Evolutionary conservation across 2,113 vertebrate genomes (phyloP), one percentile per base, ranked within the genome.

Genomic region (Vireo altiloquus): DNA sequence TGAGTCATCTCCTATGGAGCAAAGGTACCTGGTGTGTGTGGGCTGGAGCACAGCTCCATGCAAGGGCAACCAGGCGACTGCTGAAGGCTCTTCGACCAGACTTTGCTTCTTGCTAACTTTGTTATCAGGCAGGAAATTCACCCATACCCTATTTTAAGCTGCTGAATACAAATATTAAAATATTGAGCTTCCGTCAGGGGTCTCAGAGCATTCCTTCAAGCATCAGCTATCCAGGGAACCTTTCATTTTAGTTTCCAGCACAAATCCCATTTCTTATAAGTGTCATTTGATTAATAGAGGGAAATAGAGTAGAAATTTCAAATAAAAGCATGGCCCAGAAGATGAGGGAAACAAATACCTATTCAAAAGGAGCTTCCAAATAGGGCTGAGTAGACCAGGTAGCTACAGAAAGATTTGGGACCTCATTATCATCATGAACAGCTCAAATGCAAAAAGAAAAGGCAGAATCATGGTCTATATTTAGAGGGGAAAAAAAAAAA

Each of bases 1-100:
- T 9, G 50, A 77, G 37, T 10, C 24, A 35, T 10, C 20, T 54
- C 37, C 53, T 11, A 1, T 0, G 0, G 35, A 78, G 24, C 27
- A 64, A 33, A 87, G 33, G 54, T 53, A 56, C 52, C 28, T 15
- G 0, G 1, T 3, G n/a, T 2, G 4, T 25, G 57, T 28, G 3
- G 56, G 69, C 69, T 85, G 86, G 21, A 78, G 82, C 69, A 59
- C 56, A 78, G 82, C 47, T 74, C 82, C 19, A 9, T 64, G 60
- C 42, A 44, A 53, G 66, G 53, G 42, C 79, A 75, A 13, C 76
- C 71, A 47, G 68, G 40, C 30, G 46, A 35, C 72, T 1, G 2
- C 74, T 37, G n/a, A 49, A 47, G n/a, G 42, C 28, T 57, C 77
- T 69, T 46, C 1, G 2, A 70, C 68, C 77, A 72, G 40, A 39